Conservation (phyloP, 2,113 vertebrate species). For the Alligator mississippiensis region DNA sequence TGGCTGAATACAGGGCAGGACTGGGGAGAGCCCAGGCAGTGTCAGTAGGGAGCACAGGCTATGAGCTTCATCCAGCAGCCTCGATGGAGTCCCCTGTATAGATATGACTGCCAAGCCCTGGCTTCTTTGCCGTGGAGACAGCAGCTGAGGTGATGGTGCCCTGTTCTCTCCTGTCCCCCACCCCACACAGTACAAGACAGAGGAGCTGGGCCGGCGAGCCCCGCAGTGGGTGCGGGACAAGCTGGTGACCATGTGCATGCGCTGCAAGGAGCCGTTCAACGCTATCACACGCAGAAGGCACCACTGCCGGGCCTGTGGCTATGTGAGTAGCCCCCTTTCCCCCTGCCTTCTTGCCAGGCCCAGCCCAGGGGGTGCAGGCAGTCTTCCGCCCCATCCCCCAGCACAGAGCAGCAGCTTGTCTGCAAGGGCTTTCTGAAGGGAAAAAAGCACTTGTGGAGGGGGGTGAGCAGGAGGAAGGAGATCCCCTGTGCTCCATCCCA, state of each 20-base stretch:
- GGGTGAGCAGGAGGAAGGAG: background rate
- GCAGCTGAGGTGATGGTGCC: background rate
- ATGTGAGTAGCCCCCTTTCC: conserved; percentile 40
- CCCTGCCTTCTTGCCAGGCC: background rate
- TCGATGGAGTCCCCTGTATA: fast-evolving
- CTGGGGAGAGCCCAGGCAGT: no score
- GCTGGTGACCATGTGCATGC: conserved; percentile 86
- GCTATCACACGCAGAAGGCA: conserved; percentile 77
- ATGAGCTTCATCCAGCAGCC: no score
- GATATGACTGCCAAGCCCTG: background rate
- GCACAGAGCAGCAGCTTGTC: background rate
- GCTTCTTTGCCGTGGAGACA: background rate
- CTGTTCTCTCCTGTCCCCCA: background rate
- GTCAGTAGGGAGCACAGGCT: no score
- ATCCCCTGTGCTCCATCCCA: background rate
- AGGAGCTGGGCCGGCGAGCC: conserved; percentile 79
- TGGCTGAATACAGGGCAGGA: no score
- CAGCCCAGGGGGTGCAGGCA: background rate
- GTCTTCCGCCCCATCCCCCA: background rate
- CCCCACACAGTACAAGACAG: conserved; percentile 30
- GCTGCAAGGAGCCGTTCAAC: conserved; percentile 81
- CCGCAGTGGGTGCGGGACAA: conserved; percentile 83
- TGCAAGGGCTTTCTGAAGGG: background rate
- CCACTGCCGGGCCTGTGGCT: conserved; percentile 83
- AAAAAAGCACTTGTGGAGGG: background rate